Base-by-base conservation (phyloP, 1,140 invertebrate species). In the Drosophila subobscura region DNA sequence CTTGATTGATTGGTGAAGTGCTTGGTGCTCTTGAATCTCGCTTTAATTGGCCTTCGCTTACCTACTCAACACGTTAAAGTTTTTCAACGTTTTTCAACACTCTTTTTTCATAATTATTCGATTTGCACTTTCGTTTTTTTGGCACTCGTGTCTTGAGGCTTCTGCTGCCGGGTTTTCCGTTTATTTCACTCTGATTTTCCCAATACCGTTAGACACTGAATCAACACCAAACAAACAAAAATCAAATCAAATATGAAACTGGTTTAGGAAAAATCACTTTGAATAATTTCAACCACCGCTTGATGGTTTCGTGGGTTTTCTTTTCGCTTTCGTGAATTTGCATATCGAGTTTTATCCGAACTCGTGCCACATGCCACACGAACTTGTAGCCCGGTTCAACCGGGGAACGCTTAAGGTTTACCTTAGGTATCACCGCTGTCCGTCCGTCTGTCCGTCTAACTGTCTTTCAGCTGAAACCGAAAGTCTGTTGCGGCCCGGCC, bases 261-360 rank as follows among this genome's bases (percentile, higher is more conserved):
- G 78, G 81, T 83, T 65, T 66, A 56, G 68, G 72, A 85, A 72
- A 84, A 83, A 66, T 76, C 79, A 83, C 71, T 79, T 27, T 71
- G 52, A 42, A 44, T 52, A 51, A 65, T 54, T 40, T 33, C 23
- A 42, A 20, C 59, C 22, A 37, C 47, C 59, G 3, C 33, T 37
- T 12, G 33, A 37, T 12, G 10, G 49, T 46, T 57, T 40, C 22
- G 46, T 59, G 23, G 40, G 40, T 54, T 59, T 50, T 59, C 52
- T 47, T 47, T 64, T 45, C 37, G 29, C 53, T 56, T 56, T 14
- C 40, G 27, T 57, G 10, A 12, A 76, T 58, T 71, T 70, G 72
- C 80, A 80, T 84, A 73, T 50, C 71, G 23, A 49, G 66, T 70
- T 70, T 47, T 37, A 20, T 1, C 1, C 16, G 16, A 20, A 20